Evolutionary conservation across 2,888 invertebrate genomes (phyloP), one percentile per base, ranked within the genome.

Genomic region (Julus scanicus): DNA sequence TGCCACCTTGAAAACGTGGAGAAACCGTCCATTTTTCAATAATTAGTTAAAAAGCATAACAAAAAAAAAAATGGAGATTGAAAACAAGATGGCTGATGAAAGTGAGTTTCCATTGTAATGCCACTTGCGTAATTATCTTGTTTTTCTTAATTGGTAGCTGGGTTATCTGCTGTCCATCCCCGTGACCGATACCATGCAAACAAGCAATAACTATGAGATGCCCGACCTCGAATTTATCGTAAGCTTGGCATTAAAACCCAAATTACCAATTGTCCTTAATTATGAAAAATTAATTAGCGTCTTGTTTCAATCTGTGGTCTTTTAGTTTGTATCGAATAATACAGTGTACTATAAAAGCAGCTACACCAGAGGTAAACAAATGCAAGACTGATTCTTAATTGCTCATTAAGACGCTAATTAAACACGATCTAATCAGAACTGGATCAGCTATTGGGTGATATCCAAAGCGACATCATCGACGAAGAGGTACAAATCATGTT

Each of bases 141-240:
- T 96, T 92, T 92, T 95, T 88, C 95, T 95, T 91, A 93, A 96
- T 91, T 95, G 96, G 0, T 95, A 96, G 92, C 93, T 96, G 89
- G 96, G 97, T 0, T 97, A 96, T 92, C 92, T 97, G 89, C 93
- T 97, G 15, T 95, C 95, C 0, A 94, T 97, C n/a, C 95, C 95
- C 88, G 93, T 94, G 89, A 95, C 95, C 94, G 93, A 93, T 0
- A 93, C 93, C 0, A 91, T 93, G 91, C 93, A 94, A 88, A 92
- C 93, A 4, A 93, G 93, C 86, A 93, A 94, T 1, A 94, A 95
- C 88, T 93, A 94, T 90, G 92, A 94, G 87, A 92, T 96, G 89
- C 94, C 95, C 0, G 94, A 94, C 88, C 94, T 96, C 91, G 94
- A 95, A 91, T 96, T 95, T 91, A 95, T 95, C 94, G 96, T 95